Evolutionary conservation across 2,797 vertebrate genomes (phyloP).

Genomic region (Notamacropus eugenii): DNA sequence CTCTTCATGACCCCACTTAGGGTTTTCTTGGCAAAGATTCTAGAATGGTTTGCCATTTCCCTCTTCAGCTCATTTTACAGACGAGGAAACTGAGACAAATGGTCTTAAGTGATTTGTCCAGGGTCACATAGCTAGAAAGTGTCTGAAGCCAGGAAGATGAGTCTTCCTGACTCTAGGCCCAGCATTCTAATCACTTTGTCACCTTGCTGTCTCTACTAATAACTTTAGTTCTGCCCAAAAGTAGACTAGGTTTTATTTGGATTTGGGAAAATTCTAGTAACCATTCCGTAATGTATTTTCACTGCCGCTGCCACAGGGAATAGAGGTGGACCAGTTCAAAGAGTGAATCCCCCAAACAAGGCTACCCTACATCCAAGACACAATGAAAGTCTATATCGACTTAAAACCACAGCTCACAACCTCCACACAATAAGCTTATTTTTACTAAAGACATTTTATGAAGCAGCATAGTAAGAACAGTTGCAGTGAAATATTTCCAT

Average conservation of each 20-base stretch:
- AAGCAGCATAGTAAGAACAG: not conserved
- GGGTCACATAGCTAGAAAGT: not conserved
- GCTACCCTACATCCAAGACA: not conserved
- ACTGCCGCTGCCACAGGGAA: not conserved
- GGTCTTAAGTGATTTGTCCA: not conserved
- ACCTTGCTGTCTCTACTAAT: not conserved
- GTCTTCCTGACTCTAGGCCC: not conserved
- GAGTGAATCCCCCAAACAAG: not conserved
- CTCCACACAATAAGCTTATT: not conserved
- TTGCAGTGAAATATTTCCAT: not conserved
- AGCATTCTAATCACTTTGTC: not conserved
- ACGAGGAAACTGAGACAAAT: not conserved
- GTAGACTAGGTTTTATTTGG: not conserved
- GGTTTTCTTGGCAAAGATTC: not conserved
- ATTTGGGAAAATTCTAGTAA: not conserved
- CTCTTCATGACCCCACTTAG: not conserved
- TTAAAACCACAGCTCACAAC: not conserved
- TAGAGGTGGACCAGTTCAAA: not conserved
- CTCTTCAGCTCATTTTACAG: not conserved
- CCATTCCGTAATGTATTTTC: not conserved
- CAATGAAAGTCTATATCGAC: not conserved
- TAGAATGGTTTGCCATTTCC: not conserved
- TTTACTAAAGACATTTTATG: not conserved
- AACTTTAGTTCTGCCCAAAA: not conserved
- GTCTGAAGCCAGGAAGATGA: not conserved